Percentiles rank a stretch among this genome's conserved stretches.
Evolutionary conservation across 2,113 vertebrate genomes (phyloP).

Genomic region (Apistogramma diplotaenia): DNA sequence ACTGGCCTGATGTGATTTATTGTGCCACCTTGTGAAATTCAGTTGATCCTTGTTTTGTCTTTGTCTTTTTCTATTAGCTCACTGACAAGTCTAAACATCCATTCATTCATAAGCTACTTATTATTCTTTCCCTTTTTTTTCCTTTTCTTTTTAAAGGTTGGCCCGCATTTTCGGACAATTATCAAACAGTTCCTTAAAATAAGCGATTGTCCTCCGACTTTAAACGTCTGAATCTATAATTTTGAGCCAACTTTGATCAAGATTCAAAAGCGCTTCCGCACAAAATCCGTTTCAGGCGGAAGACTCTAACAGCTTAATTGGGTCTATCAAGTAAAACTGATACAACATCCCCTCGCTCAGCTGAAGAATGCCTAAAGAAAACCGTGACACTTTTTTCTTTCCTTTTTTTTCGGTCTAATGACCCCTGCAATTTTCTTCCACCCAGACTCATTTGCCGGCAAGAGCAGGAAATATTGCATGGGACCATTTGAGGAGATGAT

Average conservation of each 20-base stretch:
- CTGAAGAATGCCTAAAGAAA: slow-evolving; percentile 64
- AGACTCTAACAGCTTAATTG: slow-evolving; percentile 62
- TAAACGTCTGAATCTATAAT: neutral
- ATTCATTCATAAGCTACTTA: neutral
- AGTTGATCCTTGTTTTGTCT: neutral
- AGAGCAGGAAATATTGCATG: slow-evolving; percentile 67
- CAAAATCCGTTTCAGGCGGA: slow-evolving; percentile 33
- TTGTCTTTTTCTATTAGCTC: neutral
- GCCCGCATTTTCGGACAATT: neutral
- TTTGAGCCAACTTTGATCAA: slow-evolving; percentile 53
- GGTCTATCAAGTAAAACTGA: slow-evolving; percentile 65
- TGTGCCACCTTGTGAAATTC: slow-evolving; percentile 8
- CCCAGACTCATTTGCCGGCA: slow-evolving; percentile 53
- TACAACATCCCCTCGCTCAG: slow-evolving; percentile 70
- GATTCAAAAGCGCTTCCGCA: slow-evolving; percentile 47
- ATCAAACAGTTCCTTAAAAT: neutral
- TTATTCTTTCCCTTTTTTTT: neutral
- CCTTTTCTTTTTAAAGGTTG: neutral
- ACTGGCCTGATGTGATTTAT: slow-evolving; percentile 27
- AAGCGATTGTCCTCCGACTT: neutral
- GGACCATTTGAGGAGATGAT: slow-evolving; percentile 56
- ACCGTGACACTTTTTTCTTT: slow-evolving; percentile 46
- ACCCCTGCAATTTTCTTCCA: slow-evolving; percentile 68
- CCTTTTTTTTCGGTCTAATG: slow-evolving; percentile 46
- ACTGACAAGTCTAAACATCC: neutral